Evolutionary conservation across 53 echinoderm and acorn worm genomes (phyloP), one percentile per base, ranked within the genome.

Genomic region (Arbacia lixula): DNA sequence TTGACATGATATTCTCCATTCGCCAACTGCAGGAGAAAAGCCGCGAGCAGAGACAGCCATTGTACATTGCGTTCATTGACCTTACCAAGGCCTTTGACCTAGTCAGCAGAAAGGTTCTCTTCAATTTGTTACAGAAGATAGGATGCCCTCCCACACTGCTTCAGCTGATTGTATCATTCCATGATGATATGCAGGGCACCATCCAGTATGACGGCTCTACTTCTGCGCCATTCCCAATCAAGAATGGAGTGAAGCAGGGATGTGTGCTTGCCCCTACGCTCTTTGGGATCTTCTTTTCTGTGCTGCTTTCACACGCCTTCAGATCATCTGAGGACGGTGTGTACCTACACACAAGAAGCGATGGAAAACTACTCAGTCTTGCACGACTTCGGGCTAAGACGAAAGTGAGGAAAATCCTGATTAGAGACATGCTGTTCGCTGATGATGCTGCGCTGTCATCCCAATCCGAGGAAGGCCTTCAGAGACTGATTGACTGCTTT

Each of bases 191-290:
- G n/a, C n/a, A n/a, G n/a, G n/a, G n/a, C n/a, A n/a, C n/a, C n/a
- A n/a, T n/a, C n/a, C n/a, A n/a, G n/a, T n/a, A n/a, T n/a, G n/a
- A n/a, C n/a, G n/a, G n/a, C n/a, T n/a, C n/a, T n/a, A n/a, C n/a
- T n/a, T n/a, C n/a, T n/a, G 83, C 5, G 76, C 85, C 55, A 66
- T 86, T 43, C 19, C n/a, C 49, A 22, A 85, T 71, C 84, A 79
- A 88, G 17, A 84, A 80, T 56, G 84, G 89, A 5, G 87, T 89
- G 14, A 89, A 92, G 51, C 87, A 92, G 73, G 87, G 93, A 12
- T 92, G 89, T 49, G 87, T 89, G 21, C 87, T 92, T 11, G 67
- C 92, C 20, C 92, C 89, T 8, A 92, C 82, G 5, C 84, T 86
- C 21, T 92, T 89, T 20, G 84, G 89, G 3, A 92, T 89, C 20